phyloP scores from a whole-genome alignment of 2,888 invertebrate genomes.

The Campaea margaritaria region DNA sequence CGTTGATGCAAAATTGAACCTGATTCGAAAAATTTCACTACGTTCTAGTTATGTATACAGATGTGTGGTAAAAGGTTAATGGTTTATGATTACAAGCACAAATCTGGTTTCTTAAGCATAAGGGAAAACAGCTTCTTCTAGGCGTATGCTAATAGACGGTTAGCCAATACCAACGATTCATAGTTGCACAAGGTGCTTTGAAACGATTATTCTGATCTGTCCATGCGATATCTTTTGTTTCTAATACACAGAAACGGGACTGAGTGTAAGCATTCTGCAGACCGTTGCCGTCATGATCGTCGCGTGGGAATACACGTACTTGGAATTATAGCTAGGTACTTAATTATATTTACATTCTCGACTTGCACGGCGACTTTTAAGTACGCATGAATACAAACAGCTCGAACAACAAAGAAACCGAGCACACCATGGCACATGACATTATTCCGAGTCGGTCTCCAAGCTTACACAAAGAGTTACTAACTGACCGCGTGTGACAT shows the following conservation, averaged over 20 bases:
- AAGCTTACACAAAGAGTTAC: constrained; percentile 32
- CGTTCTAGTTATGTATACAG: constrained; percentile 2
- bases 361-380: constrained; percentile 53
- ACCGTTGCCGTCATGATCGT: constrained; percentile 51
- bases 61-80: constrained; percentile 24
- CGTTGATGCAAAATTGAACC: not conserved
- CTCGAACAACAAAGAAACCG: constrained; percentile 52
- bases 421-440: constrained; percentile 16
- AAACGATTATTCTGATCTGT: constrained; percentile 2
- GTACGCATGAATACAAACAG: constrained; percentile 46
- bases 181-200: constrained; percentile 3
- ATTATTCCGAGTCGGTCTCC: constrained; percentile 14
- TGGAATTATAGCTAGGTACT: constrained; percentile 49
- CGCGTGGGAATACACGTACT: constrained; percentile 70
- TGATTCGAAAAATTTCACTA: not conserved
- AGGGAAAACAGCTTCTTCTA: constrained; percentile 14
- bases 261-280: constrained; percentile 31
- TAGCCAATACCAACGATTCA: constrained; percentile 9
- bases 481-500: constrained; percentile 30
- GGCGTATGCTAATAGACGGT: constrained; percentile 9
- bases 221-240: constrained; percentile 8
- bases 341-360: constrained; percentile 66
- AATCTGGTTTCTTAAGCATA: constrained; percentile 18
- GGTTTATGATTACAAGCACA: constrained; percentile 15
- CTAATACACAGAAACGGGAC: constrained; percentile 3